Evolutionary conservation across 1,140 invertebrate genomes (phyloP).

Genomic region (Achroia grisella): DNA sequence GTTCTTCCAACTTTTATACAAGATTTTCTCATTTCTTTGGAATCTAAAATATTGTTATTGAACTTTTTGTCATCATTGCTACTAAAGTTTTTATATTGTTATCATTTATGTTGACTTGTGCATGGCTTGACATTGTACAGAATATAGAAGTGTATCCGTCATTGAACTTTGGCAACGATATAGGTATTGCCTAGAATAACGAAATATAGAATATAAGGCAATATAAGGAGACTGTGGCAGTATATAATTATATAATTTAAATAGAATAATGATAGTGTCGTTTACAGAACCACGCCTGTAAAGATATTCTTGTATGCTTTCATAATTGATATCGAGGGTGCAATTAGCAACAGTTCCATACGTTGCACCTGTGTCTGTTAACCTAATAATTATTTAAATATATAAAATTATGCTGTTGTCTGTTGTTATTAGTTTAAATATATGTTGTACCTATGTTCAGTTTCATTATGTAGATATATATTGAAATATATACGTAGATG

Average conservation of each 20-base stretch:
- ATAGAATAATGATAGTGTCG: too few species aligned
- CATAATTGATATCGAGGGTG: too few species aligned
- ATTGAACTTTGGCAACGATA: not conserved
- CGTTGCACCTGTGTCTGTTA: too few species aligned
- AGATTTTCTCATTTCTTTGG: constrained; percentile 12
- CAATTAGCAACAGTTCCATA: too few species aligned
- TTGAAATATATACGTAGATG: not conserved
- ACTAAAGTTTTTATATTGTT: too few species aligned
- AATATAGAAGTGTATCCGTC: not conserved
- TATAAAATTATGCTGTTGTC: too few species aligned
- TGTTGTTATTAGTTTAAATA: too few species aligned
- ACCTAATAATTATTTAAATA: too few species aligned
- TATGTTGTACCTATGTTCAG: not conserved
- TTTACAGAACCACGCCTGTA: constrained; percentile 8
- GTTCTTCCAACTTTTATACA: constrained; percentile 22
- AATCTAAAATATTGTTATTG: too few species aligned
- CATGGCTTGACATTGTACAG: not conserved
- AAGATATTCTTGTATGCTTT: not conserved
- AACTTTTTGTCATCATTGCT: too few species aligned
- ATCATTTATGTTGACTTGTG: too few species aligned
- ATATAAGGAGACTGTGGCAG: constrained; percentile 3
- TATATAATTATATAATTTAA: not conserved
- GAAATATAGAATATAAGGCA: not conserved
- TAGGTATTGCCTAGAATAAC: not conserved
- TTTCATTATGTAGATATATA: too few species aligned